Base-by-base conservation (phyloP, 2,888 invertebrate species). In the Chloroclystis v-ata region DNA sequence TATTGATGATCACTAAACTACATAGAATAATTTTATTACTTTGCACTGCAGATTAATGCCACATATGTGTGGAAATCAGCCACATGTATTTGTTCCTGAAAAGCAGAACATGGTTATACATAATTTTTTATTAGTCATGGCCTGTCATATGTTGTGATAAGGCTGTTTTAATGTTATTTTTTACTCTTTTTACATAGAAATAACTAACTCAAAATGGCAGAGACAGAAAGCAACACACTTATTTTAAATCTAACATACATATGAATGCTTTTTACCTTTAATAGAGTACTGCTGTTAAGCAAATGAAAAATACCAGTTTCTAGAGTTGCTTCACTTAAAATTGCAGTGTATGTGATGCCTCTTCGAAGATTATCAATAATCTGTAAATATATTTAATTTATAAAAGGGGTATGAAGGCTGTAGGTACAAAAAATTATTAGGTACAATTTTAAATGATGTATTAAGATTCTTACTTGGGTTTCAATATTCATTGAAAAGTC, bases 261-360 rank as follows among this genome's bases (percentile, higher is more conserved):
- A n/a, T 14, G 9, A 16, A n/a, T 2, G 1, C 16, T 16, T 6
- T 11, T 35, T 82, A 93, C 93, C 87, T 90, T 90, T 32, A 95
- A 78, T 57, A 90, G 91, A 1, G 93, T 92, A 62, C 91, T 92
- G 47, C 92, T 89, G 61, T 89, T 91, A 51, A 92, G 73, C 47
- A 93, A 71, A 59, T 89, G 86, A 50, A 93, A 82, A 52, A 95
- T 89, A 2, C 97, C 97, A 72, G 90, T 91, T 57, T 89, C 89
- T 5, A 95, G 82, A 9, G 94, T 93, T 11, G 84, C 82, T 48
- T 92, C 90, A 66, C 90, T 89, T 11, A 97, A 75, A n/a, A 93
- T 80, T 41, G 94, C 87, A 26, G 91, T 91, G 67, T 93, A 96
- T 5, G 94, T 92, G 6, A 95, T 89, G 1, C 95, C 95, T 68